Evolutionary conservation across 2,888 invertebrate species (phyloP), one percentile per base, ranked within the genome.

Genomic region (Sabatieria punctata): DNA sequence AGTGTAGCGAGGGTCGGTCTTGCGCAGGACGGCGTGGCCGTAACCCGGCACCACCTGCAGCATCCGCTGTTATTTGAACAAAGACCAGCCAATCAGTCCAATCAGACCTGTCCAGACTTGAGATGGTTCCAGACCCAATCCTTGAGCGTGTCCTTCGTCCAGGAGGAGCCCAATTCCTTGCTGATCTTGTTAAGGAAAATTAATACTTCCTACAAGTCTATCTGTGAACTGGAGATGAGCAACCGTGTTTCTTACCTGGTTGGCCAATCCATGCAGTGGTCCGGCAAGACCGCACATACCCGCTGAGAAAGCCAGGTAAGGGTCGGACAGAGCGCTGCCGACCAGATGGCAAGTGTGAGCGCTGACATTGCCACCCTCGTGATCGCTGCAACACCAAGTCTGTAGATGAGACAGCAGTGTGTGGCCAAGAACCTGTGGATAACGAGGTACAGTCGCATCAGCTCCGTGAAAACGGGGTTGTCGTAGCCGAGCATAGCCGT

Each of bases 101-200:
- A n/a, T n/a, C n/a, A n/a, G 55, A 71, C 71, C 70, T 86, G 86
- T 53, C 89, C 89, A 50, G 82, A 79, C 72, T 89, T 88, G 47
- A 91, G 75, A 1, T 91, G 93, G 70, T 86, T 89, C 86, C 88
- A 86, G 65, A 97, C 85, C 73, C 89, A 95, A 44, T 93, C 88
- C 68, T 85, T 86, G 46, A 99, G 74, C 59, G 86, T 77, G 0
- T 91, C 83, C 67, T 93, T 88, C 18, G 82, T 78, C 52, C 82
- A 79, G 59, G 82, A 79, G 45, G 85, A 85, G 36, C 71, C 71
- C 43, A 95, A 75, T 64, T 85, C 80, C 59, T 79, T 74, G 55
- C 82, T 80, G 27, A 95, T 72, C 68, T 89, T 91, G 63, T 82
- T 79, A 58, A 97, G 67, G 86, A 93, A 99, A 15, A 91, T 73